Evolutionary conservation across 2,888 invertebrate species (phyloP).

Genomic region (Phoenoteleia sp.): DNA sequence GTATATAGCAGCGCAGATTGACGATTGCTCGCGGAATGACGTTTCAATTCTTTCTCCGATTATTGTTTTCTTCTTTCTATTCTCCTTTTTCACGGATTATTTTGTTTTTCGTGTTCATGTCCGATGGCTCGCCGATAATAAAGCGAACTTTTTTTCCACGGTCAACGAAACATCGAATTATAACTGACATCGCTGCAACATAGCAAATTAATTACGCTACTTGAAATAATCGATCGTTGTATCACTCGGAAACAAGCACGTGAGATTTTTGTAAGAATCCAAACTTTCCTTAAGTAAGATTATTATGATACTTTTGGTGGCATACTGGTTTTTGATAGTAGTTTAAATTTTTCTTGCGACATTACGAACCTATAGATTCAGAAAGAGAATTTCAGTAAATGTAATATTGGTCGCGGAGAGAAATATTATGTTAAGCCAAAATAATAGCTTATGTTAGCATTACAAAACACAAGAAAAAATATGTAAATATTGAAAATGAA

Average conservation of each 20-base stretch:
- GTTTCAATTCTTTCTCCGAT: slow-evolving; percentile 81
- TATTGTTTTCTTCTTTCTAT: slow-evolving; percentile 54
- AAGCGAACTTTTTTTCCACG: slow-evolving; percentile 53
- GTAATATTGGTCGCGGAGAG: too few relatives aligned
- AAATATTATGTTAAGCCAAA: too few relatives aligned
- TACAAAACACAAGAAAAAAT: too few relatives aligned
- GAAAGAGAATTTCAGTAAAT: too few relatives aligned
- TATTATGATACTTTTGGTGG: too few relatives aligned
- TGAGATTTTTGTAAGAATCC: slow-evolving; percentile 5
- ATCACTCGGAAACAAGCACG: background rate
- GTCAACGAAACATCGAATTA: slow-evolving; percentile 64
- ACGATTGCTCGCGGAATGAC: slow-evolving; percentile 82
- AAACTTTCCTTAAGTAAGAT: too few relatives aligned
- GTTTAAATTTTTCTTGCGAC: too few relatives aligned
- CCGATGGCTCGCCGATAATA: slow-evolving; percentile 51
- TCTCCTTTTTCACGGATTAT: slow-evolving; percentile 47
- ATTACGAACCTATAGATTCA: too few relatives aligned
- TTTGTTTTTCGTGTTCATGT: slow-evolving; percentile 52
- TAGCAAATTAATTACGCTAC: slow-evolving; percentile 57
- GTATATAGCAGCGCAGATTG: slow-evolving; percentile 77
- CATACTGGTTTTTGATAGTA: too few relatives aligned
- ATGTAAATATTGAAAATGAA: too few relatives aligned
- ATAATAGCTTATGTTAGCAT: too few relatives aligned
- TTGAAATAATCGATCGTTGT: slow-evolving; percentile 47
- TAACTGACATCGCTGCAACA: slow-evolving; percentile 52